phyloP scores from a whole-genome alignment of 2,113 vertebrate genomes.

The Etheostoma cragini region DNA sequence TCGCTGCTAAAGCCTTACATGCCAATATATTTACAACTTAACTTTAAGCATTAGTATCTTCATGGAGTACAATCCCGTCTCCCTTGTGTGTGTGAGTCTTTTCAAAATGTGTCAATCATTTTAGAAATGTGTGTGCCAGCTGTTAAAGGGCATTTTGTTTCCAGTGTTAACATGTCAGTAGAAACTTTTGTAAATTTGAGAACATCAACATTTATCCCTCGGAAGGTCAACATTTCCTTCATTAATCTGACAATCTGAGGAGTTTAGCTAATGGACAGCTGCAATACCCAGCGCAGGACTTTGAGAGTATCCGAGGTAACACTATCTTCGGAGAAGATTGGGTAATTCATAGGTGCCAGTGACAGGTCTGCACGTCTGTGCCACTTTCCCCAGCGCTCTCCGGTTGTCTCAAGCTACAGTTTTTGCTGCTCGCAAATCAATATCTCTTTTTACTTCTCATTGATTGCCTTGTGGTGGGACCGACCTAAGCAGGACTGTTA shows the following conservation, averaged over 20 bases:
- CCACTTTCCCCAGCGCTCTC: conserved; percentile 78
- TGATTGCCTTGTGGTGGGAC: conserved; percentile 86
- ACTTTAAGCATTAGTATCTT: conserved; percentile 51
- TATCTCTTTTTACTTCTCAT: conserved; percentile 88
- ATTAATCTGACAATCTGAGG: conserved; percentile 77
- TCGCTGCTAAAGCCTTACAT: conserved; percentile 43
- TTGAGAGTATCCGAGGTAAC: conserved; percentile 74
- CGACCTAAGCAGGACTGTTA: conserved; percentile 88
- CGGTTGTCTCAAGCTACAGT: conserved; percentile 85
- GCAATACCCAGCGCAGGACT: conserved; percentile 72
- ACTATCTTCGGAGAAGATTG: conserved; percentile 80
- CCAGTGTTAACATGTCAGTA: conserved; percentile 56
- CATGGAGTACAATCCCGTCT: conserved; percentile 32
- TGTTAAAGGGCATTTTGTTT: conserved; percentile 56
- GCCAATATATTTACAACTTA: conserved; percentile 63
- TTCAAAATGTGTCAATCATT: conserved; percentile 62
- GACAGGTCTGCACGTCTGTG: conserved; percentile 82
- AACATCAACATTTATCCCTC: conserved; percentile 74
- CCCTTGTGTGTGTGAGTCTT: conserved; percentile 30
- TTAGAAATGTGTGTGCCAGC: conserved; percentile 39
- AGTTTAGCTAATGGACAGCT: conserved; percentile 79
- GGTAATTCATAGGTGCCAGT: conserved; percentile 83
- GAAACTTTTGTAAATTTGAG: conserved; percentile 71
- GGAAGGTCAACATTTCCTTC: conserved; percentile 81
- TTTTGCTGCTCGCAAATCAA: conserved; percentile 84